Evolutionary conservation across 2,797 vertebrate genomes (phyloP).

Genomic region (Alosa sapidissima): DNA sequence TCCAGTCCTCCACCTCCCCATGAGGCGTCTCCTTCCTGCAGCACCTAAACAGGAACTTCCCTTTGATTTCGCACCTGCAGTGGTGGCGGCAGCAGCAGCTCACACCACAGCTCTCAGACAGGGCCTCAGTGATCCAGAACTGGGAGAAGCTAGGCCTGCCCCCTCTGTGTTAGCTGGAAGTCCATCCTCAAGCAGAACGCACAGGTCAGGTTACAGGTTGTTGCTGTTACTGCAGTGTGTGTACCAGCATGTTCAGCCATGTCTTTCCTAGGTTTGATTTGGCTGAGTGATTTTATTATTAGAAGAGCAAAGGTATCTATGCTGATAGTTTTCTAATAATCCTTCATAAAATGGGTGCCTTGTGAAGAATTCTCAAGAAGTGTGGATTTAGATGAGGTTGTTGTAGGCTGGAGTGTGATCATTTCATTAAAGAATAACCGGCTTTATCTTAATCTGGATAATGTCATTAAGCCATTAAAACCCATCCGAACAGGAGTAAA

Average conservation of each 20-base stretch:
- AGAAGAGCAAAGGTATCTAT: background rate
- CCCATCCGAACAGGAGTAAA: constrained; percentile 34
- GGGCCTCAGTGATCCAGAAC: background rate
- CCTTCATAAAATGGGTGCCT: background rate
- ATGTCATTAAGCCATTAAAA: constrained; percentile 50
- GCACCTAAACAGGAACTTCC: constrained; percentile 15
- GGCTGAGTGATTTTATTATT: background rate
- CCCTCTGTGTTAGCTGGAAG: background rate
- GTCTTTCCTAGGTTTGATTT: background rate
- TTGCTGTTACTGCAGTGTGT: background rate
- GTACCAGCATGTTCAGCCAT: background rate
- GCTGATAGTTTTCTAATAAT: constrained; percentile 4
- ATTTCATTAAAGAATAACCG: constrained; percentile 58
- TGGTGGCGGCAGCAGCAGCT: background rate
- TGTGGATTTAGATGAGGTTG: constrained; percentile 1
- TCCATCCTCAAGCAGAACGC: background rate
- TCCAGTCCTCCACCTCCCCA: constrained; percentile 1
- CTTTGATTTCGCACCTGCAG: background rate
- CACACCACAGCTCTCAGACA: background rate
- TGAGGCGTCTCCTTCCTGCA: background rate
- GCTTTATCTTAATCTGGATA: constrained; percentile 50
- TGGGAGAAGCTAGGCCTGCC: background rate
- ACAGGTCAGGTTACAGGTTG: background rate
- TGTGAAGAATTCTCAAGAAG: background rate
- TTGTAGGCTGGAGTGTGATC: constrained; percentile 7